Percentiles rank a stretch among this genome's conserved stretches.
phyloP scores from a whole-genome alignment of 2,888 invertebrate species.

The Portevinia maculata region DNA sequence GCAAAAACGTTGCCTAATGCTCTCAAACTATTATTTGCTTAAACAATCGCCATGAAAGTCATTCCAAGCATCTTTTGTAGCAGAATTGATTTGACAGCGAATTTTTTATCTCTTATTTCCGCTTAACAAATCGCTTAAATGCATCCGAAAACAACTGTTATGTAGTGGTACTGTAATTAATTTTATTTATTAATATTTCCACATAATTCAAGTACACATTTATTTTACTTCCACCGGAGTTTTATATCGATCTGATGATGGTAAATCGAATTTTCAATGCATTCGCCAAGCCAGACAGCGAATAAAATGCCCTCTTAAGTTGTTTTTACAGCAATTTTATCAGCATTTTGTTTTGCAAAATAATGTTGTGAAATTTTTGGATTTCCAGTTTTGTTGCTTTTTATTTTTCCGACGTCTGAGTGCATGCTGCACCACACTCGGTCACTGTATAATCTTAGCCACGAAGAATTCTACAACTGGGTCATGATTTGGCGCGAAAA shows the following conservation, averaged over 20 bases:
- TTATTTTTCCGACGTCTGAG: not conserved
- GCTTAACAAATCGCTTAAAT: not conserved
- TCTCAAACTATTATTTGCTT: too few species aligned
- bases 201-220: not conserved
- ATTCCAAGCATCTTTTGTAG: too few species aligned
- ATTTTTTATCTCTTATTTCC: too few species aligned
- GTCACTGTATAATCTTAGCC: constrained; percentile 41
- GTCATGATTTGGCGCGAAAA: constrained; percentile 67
- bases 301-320: constrained; percentile 39
- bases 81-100: too few species aligned
- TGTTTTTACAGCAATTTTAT: constrained; percentile 68
- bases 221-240: not conserved
- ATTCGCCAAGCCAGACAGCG: constrained; percentile 21
- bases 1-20: too few species aligned
- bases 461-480: constrained; percentile 70
- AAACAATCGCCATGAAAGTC: too few species aligned
- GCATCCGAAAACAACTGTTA: not conserved
- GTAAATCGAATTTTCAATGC: constrained; percentile 6
- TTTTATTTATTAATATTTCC: not conserved
- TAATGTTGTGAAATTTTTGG: constrained; percentile 62
- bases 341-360: constrained; percentile 62
- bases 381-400: constrained; percentile 59
- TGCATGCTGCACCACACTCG: constrained; percentile 20
- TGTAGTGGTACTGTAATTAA: too few species aligned
- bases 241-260: not conserved